Conservation (phyloP, 2,113 vertebrate genomes). For the Orthochromis malagaraziensis region DNA sequence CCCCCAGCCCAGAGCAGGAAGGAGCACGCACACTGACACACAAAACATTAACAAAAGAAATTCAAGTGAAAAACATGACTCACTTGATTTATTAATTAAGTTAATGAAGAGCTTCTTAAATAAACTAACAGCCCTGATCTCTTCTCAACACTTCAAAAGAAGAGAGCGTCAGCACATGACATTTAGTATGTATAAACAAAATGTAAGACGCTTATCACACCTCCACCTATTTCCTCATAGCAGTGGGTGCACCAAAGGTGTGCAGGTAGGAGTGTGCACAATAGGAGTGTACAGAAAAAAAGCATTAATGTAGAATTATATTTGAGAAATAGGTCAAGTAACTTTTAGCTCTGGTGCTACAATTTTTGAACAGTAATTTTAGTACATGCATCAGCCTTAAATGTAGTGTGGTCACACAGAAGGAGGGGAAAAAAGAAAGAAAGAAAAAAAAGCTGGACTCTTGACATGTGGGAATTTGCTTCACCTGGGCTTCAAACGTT, state of each 20-base stretch:
- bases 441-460: not conserved
- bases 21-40: not conserved
- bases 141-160: slow-evolving; percentile 25
- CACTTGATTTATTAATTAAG: slow-evolving; percentile 16
- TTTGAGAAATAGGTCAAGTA: slow-evolving; percentile 22
- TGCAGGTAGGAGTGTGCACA: not conserved
- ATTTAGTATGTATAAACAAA: not conserved
- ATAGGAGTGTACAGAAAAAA: not conserved
- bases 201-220: not conserved
- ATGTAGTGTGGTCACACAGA: slow-evolving; percentile 29
- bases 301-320: not conserved
- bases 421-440: not conserved
- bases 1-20: not conserved
- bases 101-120: slow-evolving; percentile 27
- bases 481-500: slow-evolving; percentile 59
- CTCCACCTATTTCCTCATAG: not conserved
- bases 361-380: slow-evolving; percentile 23
- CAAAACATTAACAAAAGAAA: not conserved
- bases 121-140: not conserved
- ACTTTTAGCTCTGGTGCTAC: slow-evolving; percentile 4
- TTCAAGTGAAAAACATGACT: not conserved
- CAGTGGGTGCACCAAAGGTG: not conserved
- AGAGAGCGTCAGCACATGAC: slow-evolving; percentile 16
- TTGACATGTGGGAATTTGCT: slow-evolving; percentile 52
- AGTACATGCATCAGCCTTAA: slow-evolving; percentile 17